Evolutionary conservation across 2,113 vertebrate genomes (phyloP).

Genomic region (Bagarius yarrelli): DNA sequence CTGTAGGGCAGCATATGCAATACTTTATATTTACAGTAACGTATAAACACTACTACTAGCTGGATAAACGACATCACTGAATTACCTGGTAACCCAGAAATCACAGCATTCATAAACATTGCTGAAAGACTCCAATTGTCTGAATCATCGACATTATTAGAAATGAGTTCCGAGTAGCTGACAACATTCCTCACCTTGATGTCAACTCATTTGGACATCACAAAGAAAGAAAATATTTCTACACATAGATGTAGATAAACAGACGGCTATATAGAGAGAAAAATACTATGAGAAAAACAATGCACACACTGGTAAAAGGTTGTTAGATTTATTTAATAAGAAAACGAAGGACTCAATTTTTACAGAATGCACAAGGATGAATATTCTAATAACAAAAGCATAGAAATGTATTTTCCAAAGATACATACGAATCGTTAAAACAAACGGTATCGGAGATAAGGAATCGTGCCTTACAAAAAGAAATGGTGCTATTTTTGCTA

Average conservation of each 20-base stretch:
- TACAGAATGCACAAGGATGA: slow-evolving; percentile 41
- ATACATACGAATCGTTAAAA: not conserved
- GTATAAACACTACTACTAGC: too few species aligned
- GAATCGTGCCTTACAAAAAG: slow-evolving; percentile 5
- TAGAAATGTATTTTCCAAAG: slow-evolving; percentile 51
- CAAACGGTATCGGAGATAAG: too few species aligned
- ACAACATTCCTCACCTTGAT: not conserved
- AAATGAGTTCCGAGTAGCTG: not conserved
- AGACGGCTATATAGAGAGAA: too few species aligned
- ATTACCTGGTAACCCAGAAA: not conserved
- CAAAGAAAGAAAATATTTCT: not conserved
- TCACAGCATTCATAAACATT: not conserved
- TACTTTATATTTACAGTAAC: too few species aligned
- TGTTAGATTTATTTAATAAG: slow-evolving; percentile 63
- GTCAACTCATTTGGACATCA: not conserved
- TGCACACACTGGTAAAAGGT: not conserved
- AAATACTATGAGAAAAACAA: slow-evolving; percentile 29
- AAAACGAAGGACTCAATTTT: slow-evolving; percentile 31
- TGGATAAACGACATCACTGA: too few species aligned
- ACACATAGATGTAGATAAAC: not conserved
- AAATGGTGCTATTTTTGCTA: slow-evolving; percentile 56
- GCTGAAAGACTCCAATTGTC: not conserved
- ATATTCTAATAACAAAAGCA: slow-evolving; percentile 52
- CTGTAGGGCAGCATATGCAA: too few species aligned
- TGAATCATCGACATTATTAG: not conserved